Percentiles rank a stretch among this genome's conserved stretches.
phyloP scores from a whole-genome alignment of 2,797 vertebrate species.

The Salarias fasciatus region DNA sequence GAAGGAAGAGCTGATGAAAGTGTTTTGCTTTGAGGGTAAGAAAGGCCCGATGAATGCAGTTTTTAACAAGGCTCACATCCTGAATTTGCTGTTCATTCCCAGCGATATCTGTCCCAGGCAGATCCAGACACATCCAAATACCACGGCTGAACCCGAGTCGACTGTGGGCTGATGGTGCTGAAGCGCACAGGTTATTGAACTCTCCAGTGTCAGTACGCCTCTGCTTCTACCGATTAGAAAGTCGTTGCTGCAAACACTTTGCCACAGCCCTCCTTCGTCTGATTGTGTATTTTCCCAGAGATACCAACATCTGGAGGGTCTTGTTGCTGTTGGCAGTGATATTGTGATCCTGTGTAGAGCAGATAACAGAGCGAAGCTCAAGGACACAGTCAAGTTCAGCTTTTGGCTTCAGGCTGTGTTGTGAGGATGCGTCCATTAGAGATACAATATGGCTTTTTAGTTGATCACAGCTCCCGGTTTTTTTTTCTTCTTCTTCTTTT shows the following conservation, averaged over 20 bases:
- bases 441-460: neutral
- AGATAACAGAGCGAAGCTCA: conserved; percentile 18
- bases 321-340: conserved; percentile 31
- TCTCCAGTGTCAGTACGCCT: conserved; percentile 10
- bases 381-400: neutral
- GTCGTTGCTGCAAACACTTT: neutral
- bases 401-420: neutral
- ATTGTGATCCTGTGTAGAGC: conserved; percentile 6
- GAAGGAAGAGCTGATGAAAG: neutral
- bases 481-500: neutral
- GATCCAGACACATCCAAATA: conserved; percentile 32
- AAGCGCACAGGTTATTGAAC: conserved; percentile 20
- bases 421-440: neutral
- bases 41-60: neutral
- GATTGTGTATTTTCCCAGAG: conserved; percentile 1
- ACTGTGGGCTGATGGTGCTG: neutral
- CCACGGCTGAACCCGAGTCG: neutral
- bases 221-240: conserved; percentile 8
- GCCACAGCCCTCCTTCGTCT: neutral
- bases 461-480: neutral
- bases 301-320: conserved; percentile 29
- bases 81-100: neutral
- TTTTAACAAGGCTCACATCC: neutral
- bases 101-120: conserved; percentile 9
- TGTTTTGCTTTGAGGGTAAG: neutral